Conservation (phyloP, 2,797 vertebrate genomes). For the Brachymystax lenok region DNA sequence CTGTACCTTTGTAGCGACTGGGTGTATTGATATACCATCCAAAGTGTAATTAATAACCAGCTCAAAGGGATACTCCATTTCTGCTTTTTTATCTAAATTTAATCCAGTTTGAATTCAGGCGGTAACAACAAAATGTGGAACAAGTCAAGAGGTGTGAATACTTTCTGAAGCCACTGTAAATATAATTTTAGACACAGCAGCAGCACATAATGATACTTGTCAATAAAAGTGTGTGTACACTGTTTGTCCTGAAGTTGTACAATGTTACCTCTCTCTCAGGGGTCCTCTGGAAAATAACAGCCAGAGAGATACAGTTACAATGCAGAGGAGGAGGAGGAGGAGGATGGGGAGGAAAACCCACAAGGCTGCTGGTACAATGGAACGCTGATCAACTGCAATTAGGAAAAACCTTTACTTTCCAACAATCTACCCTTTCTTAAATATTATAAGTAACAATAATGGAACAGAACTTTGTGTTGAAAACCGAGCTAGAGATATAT, state of each 20-base stretch:
- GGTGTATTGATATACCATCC: no score
- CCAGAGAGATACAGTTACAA: not conserved
- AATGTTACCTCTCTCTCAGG: not conserved
- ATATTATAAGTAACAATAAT: not conserved
- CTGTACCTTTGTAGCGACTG: no score
- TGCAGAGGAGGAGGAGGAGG: not conserved
- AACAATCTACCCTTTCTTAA: not conserved
- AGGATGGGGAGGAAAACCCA: not conserved
- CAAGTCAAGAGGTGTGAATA: no score
- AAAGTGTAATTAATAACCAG: no score
- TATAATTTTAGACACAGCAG: not conserved
- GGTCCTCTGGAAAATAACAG: not conserved
- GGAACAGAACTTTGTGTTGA: no score
- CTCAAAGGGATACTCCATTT: no score
- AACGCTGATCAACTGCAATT: not conserved
- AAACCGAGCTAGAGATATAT: no score
- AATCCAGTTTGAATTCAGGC: no score
- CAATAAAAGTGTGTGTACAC: not conserved
- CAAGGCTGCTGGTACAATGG: not conserved
- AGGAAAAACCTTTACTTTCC: not conserved
- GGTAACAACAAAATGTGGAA: no score
- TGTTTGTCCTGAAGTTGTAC: not conserved
- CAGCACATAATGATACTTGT: not conserved
- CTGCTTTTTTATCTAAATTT: no score
- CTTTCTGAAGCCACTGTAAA: no score